Conservation (phyloP, 2,888 invertebrate genomes). For the Byasa hedistus region DNA sequence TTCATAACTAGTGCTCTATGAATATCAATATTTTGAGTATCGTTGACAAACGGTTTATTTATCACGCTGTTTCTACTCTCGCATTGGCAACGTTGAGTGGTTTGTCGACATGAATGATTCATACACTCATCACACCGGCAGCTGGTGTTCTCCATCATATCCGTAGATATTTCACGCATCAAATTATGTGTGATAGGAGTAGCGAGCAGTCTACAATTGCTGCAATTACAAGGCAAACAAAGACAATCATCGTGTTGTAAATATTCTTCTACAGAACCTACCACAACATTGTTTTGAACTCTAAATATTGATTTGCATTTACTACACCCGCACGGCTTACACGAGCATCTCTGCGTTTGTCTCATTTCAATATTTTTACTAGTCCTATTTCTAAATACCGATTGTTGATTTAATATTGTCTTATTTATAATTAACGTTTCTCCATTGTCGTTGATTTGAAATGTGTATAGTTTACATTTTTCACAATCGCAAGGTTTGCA, state of each 20-base stretch:
- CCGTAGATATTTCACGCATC: constrained; percentile 49
- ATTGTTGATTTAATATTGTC: neutral
- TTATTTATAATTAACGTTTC: constrained; percentile 5
- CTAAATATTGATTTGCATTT: constrained; percentile 41
- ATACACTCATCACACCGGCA: constrained; percentile 50
- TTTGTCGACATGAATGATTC: constrained; percentile 47
- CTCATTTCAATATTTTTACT: constrained; percentile 42
- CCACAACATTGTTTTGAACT: constrained; percentile 37
- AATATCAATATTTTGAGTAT: constrained; percentile 51
- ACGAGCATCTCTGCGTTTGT: constrained; percentile 40
- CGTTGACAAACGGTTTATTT: constrained; percentile 48
- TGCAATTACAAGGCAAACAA: constrained; percentile 58
- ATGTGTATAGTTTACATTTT: constrained; percentile 14
- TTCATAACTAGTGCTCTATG: constrained; percentile 39
- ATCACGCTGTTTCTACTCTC: constrained; percentile 43
- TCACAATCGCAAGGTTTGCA: constrained; percentile 49
- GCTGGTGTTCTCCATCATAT: constrained; percentile 41
- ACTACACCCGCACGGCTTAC: constrained; percentile 48
- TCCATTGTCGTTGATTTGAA: constrained; percentile 8
- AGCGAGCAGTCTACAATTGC: constrained; percentile 42
- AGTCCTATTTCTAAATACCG: constrained; percentile 44
- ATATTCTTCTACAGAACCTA: constrained; percentile 44
- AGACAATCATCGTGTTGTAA: constrained; percentile 40
- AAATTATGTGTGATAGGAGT: constrained; percentile 34
- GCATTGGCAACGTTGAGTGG: constrained; percentile 47